These are phyloP conservation scores for Terebella lapidaria DNA, from an alignment of 2,888 invertebrate species.

Conservation along the genomic window DNA sequence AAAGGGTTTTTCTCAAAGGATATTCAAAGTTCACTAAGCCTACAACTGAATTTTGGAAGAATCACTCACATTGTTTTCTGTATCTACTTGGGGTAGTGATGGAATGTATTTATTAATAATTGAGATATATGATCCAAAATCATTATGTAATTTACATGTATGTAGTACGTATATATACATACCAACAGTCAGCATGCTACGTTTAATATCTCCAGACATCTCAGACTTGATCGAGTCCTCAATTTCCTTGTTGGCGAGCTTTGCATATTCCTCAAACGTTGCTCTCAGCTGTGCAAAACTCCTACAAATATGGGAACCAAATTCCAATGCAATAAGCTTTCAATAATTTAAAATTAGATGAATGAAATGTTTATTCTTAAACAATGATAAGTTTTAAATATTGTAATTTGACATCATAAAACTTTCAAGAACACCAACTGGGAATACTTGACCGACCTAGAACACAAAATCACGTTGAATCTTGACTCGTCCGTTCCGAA, in stretches of 20 bases:
- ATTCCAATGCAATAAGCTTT: neutral
- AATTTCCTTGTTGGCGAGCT: conserved; percentile 65
- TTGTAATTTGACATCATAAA: neutral
- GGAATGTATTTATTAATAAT: too few relatives aligned
- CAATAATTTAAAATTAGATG: neutral
- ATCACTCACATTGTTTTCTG: too few relatives aligned
- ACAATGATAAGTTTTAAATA: neutral
- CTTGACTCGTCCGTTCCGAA: conserved; percentile 53
- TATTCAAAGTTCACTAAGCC: too few relatives aligned
- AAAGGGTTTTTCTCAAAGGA: too few relatives aligned
- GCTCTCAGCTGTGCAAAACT: conserved; percentile 73
- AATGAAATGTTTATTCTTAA: neutral
- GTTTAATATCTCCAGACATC: conserved; percentile 51
- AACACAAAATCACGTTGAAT: conserved; percentile 49
- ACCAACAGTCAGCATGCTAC: conserved; percentile 50
- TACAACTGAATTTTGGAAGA: too few relatives aligned
- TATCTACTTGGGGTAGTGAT: too few relatives aligned
- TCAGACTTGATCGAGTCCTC: conserved; percentile 50
- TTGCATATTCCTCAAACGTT: conserved; percentile 71
- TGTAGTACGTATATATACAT: neutral
- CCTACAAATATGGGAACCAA: conserved; percentile 20
- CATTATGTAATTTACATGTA: neutral
- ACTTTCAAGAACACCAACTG: too few relatives aligned
- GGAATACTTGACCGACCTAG: too few relatives aligned
- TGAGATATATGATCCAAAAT: too few relatives aligned